phyloP scores from a whole-genome alignment of 2,888 invertebrate species.

The Lasioglossum pauxillum region DNA sequence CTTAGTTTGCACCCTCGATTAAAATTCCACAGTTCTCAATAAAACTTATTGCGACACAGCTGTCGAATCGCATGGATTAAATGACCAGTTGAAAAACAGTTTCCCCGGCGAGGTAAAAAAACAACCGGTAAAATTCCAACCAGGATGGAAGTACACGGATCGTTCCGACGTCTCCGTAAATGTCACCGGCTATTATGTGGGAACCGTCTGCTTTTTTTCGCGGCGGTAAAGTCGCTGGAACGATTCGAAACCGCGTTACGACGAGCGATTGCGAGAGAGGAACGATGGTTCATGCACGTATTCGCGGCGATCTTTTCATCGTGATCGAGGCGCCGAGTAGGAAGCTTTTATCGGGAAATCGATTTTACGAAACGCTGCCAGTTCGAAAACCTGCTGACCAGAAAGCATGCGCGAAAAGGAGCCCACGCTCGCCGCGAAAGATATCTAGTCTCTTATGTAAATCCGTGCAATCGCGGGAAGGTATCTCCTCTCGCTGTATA shows the following conservation, averaged over 20 bases:
- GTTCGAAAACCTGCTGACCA: constrained; percentile 37
- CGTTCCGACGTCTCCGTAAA: constrained; percentile 46
- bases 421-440: constrained; percentile 39
- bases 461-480: constrained; percentile 29
- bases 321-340: constrained; percentile 31
- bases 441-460: constrained; percentile 42
- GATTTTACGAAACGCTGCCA: constrained; percentile 49
- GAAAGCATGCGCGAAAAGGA: constrained; percentile 12
- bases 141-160: constrained; percentile 19
- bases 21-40: background rate
- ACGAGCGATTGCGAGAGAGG: constrained; percentile 18
- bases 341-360: constrained; percentile 50
- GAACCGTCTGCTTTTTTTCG: constrained; percentile 17
- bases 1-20: background rate
- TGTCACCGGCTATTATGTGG: constrained; percentile 54
- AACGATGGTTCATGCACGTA: constrained; percentile 39
- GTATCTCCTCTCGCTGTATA: constrained; percentile 20
- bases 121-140: background rate
- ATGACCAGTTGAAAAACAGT: background rate
- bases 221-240: constrained; percentile 18
- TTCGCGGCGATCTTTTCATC: constrained; percentile 28
- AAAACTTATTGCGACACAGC: background rate
- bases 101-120: background rate
- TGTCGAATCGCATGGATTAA: background rate
- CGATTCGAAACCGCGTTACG: constrained; percentile 45